phyloP scores from a whole-genome alignment of 2,797 vertebrate species.

The Gadopsis bispinosus region DNA sequence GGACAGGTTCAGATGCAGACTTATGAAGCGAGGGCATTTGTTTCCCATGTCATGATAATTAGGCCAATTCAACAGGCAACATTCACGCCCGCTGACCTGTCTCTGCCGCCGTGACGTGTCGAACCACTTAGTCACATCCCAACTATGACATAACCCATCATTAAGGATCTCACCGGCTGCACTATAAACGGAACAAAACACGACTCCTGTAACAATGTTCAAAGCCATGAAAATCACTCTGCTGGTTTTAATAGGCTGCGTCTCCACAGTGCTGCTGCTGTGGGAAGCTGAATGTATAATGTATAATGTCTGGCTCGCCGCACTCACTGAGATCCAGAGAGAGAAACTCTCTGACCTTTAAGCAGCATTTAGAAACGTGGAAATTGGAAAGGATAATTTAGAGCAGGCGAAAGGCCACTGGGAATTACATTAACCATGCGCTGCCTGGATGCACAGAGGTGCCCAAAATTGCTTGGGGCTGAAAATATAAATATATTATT shows the following conservation, averaged over 20 bases:
- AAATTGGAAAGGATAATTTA: constrained; percentile 53
- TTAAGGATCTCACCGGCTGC: constrained; percentile 45
- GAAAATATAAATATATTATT: not conserved
- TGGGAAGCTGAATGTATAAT: constrained; percentile 50
- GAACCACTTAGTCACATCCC: constrained; percentile 38
- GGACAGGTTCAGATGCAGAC: not conserved
- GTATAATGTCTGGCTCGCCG: constrained; percentile 45
- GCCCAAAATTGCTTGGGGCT: not conserved
- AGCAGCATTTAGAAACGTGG: constrained; percentile 56
- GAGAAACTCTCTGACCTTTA: constrained; percentile 65
- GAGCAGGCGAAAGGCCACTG: constrained; percentile 47
- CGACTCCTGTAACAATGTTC: constrained; percentile 40
- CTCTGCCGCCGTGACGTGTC: constrained; percentile 23
- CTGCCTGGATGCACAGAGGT: constrained; percentile 8
- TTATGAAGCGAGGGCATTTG: constrained; percentile 1
- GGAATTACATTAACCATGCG: constrained; percentile 35
- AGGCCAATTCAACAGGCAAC: constrained; percentile 5
- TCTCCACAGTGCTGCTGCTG: constrained; percentile 20
- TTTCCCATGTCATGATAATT: constrained; percentile 31
- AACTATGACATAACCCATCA: constrained; percentile 53
- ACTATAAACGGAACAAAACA: constrained; percentile 46
- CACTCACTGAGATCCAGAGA: constrained; percentile 25
- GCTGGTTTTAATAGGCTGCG: constrained; percentile 41
- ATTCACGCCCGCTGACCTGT: constrained; percentile 33
- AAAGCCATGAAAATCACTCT: constrained; percentile 39